A percentile compares a stretch with the other conserved stretches of the same genome.
Evolutionary conservation across 2,113 vertebrate genomes (phyloP).

Genomic region (Sapajus apella): DNA sequence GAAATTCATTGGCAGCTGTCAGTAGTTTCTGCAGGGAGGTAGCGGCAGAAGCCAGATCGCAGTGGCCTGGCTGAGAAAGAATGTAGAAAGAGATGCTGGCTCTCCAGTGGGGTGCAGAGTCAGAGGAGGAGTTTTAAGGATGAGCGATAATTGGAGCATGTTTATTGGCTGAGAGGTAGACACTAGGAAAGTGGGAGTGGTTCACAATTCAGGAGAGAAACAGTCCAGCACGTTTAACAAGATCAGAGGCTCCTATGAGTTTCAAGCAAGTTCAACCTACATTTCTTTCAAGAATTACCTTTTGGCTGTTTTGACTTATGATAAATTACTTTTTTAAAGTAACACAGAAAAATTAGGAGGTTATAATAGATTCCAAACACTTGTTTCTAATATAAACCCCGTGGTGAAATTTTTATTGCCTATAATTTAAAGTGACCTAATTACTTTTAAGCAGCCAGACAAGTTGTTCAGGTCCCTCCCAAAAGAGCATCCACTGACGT

Average conservation of each 20-base stretch:
- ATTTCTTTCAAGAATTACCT: not conserved
- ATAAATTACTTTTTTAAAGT: constrained; percentile 10
- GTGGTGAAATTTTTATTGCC: not conserved
- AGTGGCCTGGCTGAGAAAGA: not conserved
- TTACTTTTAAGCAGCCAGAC: not conserved
- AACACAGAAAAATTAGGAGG: not conserved
- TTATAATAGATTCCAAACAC: not conserved
- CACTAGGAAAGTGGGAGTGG: not conserved
- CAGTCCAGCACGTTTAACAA: not conserved
- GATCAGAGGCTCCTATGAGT: not conserved
- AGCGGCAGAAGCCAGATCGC: not conserved
- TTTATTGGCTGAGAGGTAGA: not conserved
- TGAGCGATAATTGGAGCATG: not conserved
- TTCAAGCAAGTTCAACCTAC: not conserved
- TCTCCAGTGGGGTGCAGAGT: not conserved
- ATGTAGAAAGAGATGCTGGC: not conserved
- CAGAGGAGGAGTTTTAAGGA: not conserved
- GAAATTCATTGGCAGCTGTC: not conserved
- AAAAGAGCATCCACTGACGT: not conserved
- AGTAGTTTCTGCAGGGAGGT: not conserved
- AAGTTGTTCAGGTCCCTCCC: not conserved
- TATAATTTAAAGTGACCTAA: constrained; percentile 25
- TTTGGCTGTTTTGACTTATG: constrained; percentile 7
- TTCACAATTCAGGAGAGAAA: not conserved
- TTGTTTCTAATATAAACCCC: not conserved